Conservation (phyloP, 2,113 vertebrate genomes). For the Thomomys bottae region DNA sequence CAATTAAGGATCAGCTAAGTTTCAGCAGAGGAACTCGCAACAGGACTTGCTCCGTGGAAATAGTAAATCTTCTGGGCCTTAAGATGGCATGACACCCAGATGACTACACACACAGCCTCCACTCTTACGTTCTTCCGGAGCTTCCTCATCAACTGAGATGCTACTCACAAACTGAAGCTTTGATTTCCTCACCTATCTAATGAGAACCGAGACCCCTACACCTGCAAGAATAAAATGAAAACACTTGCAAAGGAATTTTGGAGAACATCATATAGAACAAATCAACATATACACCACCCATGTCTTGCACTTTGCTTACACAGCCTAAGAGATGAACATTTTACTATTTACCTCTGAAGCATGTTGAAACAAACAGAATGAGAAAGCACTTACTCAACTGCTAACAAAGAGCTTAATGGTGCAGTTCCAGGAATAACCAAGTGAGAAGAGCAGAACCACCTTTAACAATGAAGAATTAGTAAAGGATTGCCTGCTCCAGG, state of each 20-base stretch:
- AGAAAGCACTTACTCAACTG: background rate
- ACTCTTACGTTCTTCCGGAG: background rate
- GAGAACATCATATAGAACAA: background rate
- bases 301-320: background rate
- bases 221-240: background rate
- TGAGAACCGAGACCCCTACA: background rate
- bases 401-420: conserved; percentile 49
- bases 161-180: conserved; percentile 21
- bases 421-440: conserved; percentile 34
- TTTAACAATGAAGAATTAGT: conserved; percentile 34
- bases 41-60: background rate
- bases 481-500: conserved; percentile 25
- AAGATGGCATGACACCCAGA: background rate
- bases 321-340: background rate
- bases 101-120: background rate
- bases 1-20: background rate
- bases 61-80: background rate
- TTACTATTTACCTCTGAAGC: conserved; percentile 20
- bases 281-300: background rate
- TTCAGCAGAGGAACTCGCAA: background rate
- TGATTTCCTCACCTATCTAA: background rate
- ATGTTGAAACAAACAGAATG: background rate
- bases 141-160: background rate
- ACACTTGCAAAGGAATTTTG: background rate
- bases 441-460: conserved; percentile 19